A percentile compares a stretch with the other conserved stretches of the same genome.
These are phyloP conservation scores for Panopea generosa DNA, from an alignment of 2,888 invertebrate genomes.

Conservation along the genomic window DNA sequence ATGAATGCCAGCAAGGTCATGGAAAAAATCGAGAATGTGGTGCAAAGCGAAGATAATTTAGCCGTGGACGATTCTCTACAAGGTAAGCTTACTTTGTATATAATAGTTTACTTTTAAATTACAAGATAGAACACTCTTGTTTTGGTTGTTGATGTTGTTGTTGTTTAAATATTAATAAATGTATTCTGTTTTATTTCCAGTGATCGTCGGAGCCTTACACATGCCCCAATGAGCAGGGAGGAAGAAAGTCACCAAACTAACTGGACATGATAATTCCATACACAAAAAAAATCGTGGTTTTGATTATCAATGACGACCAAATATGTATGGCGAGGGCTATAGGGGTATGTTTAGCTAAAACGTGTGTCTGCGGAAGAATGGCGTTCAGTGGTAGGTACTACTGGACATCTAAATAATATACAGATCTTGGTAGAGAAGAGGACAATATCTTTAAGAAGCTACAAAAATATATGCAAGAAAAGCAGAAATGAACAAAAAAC, in stretches of 20 bases:
- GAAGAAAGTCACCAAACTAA: not conserved
- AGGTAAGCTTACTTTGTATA: conserved; percentile 14
- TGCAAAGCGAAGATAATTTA: conserved; percentile 23
- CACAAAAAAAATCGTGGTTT: conserved; percentile 6
- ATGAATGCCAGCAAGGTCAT: conserved; percentile 18
- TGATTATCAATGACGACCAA: conserved; percentile 8
- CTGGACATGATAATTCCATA: conserved; percentile 10
- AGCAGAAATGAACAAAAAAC: not conserved
- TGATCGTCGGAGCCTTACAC: conserved; percentile 22
- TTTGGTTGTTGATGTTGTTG: no score
- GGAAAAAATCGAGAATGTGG: conserved; percentile 17
- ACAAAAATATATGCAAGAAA: not conserved
- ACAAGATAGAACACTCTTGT: no score
- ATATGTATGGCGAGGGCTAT: conserved; percentile 21
- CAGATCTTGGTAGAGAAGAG: not conserved
- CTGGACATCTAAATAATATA: not conserved
- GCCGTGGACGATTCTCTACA: conserved; percentile 19
- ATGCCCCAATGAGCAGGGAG: conserved; percentile 13
- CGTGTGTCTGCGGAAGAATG: conserved; percentile 5
- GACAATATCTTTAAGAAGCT: not conserved
- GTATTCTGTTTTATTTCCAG: conserved; percentile 10
- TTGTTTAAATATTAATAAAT: not conserved
- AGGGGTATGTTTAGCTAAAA: conserved; percentile 16
- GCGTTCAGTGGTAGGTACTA: not conserved
- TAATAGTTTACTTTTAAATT: no score